Evolutionary conservation across 1,140 invertebrate species (phyloP), one percentile per base, ranked within the genome.

Genomic region (Drosophila fuyamai): DNA sequence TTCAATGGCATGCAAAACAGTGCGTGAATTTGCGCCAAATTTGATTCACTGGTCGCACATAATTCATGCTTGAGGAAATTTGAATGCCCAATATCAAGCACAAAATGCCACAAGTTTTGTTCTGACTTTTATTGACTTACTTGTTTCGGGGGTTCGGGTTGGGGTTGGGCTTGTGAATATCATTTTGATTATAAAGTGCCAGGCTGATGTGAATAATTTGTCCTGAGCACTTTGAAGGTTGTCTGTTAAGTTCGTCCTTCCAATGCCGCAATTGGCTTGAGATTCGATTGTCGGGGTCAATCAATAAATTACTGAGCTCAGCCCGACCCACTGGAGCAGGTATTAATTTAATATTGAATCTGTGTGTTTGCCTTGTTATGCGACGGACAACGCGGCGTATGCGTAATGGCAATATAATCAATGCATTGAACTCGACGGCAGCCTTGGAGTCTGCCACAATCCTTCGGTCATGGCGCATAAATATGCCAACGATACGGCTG

Each of bases 41-140:
- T 72, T 58, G 68, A 72, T 71, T 72, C 66, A 50, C 58, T 76
- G 55, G 76, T 77, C 72, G 76, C 72, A 76, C 79, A 88, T 88
- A 88, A 88, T 88, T 88, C 83, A 88, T 88, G 83, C 83, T 88
- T 88, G 79, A 89, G 80, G 76, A 79, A 83, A 79, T 79, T 83
- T 88, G 79, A 86, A 88, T 88, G 83, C 81, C 79, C 83, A 58
- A 66, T 66, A 88, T 79, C 76, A 88, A 88, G 81, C 76, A 68
- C 75, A 83, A 86, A 51, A 88, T 83, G 83, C 84, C 76, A 71
- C 72, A 88, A 88, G 83, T 81, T 79, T 63, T 59, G 76, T 51
- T 54, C 36, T 73, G 79, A 89, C 84, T 83, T 86, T 88, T 80
- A 88, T 88, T 83, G 83, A 88, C 79, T 89, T 32, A 41, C 44